These are phyloP conservation scores for Karalla daura DNA, from an alignment of 2,797 vertebrate species.

Conservation along the genomic window DNA sequence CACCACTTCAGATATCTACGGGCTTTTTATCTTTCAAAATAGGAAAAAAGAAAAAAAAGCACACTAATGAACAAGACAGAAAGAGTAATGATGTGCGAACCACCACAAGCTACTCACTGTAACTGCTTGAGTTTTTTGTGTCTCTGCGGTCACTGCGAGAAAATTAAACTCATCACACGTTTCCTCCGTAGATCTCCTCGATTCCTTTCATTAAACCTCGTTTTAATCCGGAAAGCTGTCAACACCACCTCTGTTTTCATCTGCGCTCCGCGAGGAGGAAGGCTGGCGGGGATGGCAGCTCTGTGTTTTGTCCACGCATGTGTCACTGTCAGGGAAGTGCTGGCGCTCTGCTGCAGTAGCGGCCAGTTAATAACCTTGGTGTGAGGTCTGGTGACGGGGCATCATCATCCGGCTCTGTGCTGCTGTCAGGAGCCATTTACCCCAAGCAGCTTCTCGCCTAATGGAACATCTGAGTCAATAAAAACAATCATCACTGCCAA, in stretches of 20 bases:
- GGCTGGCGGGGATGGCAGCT: conserved; percentile 24
- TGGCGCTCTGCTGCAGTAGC: conserved; percentile 62
- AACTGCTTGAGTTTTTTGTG: conserved; percentile 3
- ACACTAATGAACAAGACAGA: conserved; percentile 6
- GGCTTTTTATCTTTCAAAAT: conserved; percentile 21
- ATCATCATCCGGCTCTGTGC: conserved; percentile 76
- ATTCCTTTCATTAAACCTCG: conserved; percentile 38
- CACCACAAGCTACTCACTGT: neutral
- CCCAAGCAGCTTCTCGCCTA: conserved; percentile 74
- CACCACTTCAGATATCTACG: conserved; percentile 32
- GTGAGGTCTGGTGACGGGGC: conserved; percentile 77
- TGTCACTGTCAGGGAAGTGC: conserved; percentile 67
- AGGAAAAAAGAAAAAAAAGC: conserved; percentile 17
- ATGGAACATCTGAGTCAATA: conserved; percentile 87
- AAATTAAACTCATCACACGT: conserved; percentile 16
- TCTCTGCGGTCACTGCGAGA: conserved; percentile 4
- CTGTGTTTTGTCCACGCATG: conserved; percentile 64
- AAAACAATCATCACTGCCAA: conserved; percentile 84
- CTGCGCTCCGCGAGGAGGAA: conserved; percentile 2
- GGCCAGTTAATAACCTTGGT: conserved; percentile 79
- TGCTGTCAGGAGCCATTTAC: conserved; percentile 83
- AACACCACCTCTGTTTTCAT: conserved; percentile 21
- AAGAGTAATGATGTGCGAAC: neutral
- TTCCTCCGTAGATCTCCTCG: conserved; percentile 29
- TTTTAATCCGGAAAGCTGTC: conserved; percentile 50